A percentile compares a stretch with the other conserved stretches of the same genome.
Conservation (phyloP, 2,888 invertebrate genomes). For the Lepetodrilus schrolli region DNA sequence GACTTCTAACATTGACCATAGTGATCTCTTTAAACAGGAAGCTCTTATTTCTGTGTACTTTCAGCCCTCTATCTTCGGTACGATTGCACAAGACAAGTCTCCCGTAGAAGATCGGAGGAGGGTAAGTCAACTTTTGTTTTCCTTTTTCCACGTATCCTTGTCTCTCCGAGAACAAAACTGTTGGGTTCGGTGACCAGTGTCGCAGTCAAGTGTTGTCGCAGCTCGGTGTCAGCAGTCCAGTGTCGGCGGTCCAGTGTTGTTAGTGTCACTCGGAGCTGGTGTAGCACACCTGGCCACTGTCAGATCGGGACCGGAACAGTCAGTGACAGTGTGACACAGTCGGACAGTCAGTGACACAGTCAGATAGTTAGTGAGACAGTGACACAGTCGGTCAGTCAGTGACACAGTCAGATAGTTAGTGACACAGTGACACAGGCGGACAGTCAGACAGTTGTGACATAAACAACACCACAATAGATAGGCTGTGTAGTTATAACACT, state of each 20-base stretch:
- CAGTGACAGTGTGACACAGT: no score
- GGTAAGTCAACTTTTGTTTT: slow-evolving; percentile 51
- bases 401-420: no score
- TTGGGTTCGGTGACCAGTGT: neutral
- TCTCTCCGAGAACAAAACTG: neutral
- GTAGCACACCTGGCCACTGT: neutral
- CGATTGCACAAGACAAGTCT: slow-evolving; percentile 61
- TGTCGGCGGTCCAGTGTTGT: no score
- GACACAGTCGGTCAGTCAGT: no score
- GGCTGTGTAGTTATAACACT: no score
- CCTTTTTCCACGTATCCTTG: neutral
- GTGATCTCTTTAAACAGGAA: neutral
- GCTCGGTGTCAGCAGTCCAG: neutral
- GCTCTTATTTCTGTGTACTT: slow-evolving; percentile 33
- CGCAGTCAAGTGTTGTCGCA: neutral
- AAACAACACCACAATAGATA: no score
- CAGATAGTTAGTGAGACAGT: no score
- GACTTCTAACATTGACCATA: neutral
- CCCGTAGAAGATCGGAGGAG: slow-evolving; percentile 53
- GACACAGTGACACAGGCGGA: no score
- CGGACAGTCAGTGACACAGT: no score
- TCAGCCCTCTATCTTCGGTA: slow-evolving; percentile 71
- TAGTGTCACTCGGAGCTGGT: neutral
- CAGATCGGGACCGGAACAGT: neutral
- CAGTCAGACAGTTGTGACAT: no score